Conservation (phyloP, 2,113 vertebrate genomes). For the Orycteropus afer region DNA sequence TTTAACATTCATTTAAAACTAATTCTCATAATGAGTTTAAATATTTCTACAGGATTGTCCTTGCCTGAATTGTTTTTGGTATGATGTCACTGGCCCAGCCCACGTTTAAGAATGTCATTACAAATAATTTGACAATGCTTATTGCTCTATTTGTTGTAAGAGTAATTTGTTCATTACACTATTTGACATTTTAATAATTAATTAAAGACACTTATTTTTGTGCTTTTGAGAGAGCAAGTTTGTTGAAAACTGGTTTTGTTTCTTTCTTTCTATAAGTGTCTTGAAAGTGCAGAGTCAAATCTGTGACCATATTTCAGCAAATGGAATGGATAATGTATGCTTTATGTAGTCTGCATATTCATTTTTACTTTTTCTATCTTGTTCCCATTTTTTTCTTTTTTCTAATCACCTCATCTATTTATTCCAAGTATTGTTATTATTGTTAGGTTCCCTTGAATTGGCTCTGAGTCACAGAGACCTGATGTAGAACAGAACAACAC, state of each 20-base stretch:
- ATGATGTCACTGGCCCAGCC: background rate
- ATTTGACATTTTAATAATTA: background rate
- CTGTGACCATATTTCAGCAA: background rate
- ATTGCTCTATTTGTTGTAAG: background rate
- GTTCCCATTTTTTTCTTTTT: conserved; percentile 4
- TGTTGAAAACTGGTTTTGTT: background rate
- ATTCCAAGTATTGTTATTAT: background rate
- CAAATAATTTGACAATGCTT: background rate
- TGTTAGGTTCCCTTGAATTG: too few relatives aligned
- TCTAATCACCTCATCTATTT: background rate
- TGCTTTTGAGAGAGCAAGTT: background rate
- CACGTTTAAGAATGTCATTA: background rate
- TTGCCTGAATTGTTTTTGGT: background rate
- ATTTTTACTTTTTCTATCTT: background rate
- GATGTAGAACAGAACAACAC: too few relatives aligned
- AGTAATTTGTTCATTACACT: background rate
- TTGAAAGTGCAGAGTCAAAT: conserved; percentile 39
- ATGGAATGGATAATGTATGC: background rate
- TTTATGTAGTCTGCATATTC: background rate
- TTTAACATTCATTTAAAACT: background rate
- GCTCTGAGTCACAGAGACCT: too few relatives aligned
- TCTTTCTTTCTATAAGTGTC: background rate
- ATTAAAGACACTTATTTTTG: background rate
- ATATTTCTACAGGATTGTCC: background rate
- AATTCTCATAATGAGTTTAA: background rate